Conservation (phyloP, 2,113 vertebrate species). For the Notothenia coriiceps region DNA sequence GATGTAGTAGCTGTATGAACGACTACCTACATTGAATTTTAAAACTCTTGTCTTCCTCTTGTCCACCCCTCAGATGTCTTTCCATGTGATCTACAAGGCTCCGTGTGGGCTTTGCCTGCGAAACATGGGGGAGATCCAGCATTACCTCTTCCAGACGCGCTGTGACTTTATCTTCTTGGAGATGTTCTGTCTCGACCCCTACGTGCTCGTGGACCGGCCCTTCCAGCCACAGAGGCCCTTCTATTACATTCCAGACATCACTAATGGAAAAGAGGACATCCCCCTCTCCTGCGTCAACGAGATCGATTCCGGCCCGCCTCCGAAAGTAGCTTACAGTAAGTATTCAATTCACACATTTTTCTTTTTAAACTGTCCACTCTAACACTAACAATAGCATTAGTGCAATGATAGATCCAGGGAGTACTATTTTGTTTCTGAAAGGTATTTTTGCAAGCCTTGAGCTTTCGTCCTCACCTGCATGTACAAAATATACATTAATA, state of each 20-base stretch:
- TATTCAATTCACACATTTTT: not conserved
- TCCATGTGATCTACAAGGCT: conserved; percentile 97
- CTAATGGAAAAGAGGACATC: conserved; percentile 92
- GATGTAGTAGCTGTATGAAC: too few relatives aligned
- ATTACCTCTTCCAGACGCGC: conserved; percentile 92
- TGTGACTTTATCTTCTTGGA: conserved; percentile 97
- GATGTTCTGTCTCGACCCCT: conserved; percentile 98
- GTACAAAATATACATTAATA: too few relatives aligned
- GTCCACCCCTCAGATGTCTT: conserved; percentile 86
- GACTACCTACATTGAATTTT: not conserved
- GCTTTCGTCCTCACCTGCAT: not conserved
- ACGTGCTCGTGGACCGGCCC: conserved; percentile 95
- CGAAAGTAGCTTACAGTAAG: conserved; percentile 95
- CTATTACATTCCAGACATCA: conserved; percentile 96
- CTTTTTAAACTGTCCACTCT: not conserved
- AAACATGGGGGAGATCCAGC: conserved; percentile 95
- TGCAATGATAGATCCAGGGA: not conserved
- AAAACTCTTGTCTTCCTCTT: not conserved
- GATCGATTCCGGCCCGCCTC: conserved; percentile 92
- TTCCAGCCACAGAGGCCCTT: conserved; percentile 95
- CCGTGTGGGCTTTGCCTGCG: conserved; percentile 95
- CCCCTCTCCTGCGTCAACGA: conserved; percentile 97
- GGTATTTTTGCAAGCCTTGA: not conserved
- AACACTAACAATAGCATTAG: not conserved
- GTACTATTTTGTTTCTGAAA: not conserved